phyloP scores from a whole-genome alignment of 23 tunicate species.

The Halocynthia aurantium region DNA sequence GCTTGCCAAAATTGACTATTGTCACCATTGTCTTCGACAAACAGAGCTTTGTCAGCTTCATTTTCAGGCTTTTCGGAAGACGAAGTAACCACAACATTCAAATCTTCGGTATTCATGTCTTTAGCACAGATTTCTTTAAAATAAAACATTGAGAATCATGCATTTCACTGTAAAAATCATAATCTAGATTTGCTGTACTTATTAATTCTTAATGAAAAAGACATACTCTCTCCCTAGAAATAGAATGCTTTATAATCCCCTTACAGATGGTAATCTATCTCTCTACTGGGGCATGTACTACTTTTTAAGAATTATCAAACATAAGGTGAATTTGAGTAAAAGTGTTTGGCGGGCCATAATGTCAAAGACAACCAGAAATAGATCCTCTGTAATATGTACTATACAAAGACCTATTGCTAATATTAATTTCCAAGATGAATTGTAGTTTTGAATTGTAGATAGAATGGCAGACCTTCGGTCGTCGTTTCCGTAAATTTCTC shows the following conservation, averaged over 20 bases:
- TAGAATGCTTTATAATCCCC: no score
- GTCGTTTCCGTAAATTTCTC: conserved; percentile 27
- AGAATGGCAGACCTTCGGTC: not conserved
- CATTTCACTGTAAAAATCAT: not conserved
- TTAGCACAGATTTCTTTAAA: conserved; percentile 54
- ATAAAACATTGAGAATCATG: no score
- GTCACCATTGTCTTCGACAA: conserved; percentile 12
- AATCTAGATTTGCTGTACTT: not conserved
- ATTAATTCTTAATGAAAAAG: not conserved
- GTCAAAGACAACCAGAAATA: no score
- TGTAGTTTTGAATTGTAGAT: not conserved
- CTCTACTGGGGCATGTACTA: not conserved
- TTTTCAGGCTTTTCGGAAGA: conserved; percentile 35
- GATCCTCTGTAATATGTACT: no score
- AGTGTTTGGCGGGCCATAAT: no score
- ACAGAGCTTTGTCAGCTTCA: conserved; percentile 24
- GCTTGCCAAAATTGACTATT: conserved; percentile 51
- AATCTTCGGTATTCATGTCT: conserved; percentile 37
- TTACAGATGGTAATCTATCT: not conserved
- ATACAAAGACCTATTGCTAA: no score
- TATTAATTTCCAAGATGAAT: not conserved
- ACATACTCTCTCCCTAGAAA: not conserved
- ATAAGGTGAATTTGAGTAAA: no score
- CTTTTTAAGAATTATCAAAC: no score
- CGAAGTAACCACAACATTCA: conserved; percentile 21